Evolutionary conservation across 2,888 invertebrate genomes (phyloP).

Genomic region (Alloplasta piceator): DNA sequence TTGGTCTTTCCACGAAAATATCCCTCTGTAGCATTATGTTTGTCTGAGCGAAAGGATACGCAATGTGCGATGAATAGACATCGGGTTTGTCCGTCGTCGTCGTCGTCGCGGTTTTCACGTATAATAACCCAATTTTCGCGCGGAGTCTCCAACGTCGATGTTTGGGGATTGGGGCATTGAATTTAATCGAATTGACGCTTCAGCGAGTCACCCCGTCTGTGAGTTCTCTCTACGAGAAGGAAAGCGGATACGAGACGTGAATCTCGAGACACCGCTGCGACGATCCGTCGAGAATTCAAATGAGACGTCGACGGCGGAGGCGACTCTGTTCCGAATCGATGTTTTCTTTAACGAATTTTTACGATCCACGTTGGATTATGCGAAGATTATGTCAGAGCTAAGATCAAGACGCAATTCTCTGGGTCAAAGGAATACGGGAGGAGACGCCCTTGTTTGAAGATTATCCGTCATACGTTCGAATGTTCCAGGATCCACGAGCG

Average conservation of each 20-base stretch:
- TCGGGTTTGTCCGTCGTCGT: constrained; percentile 25
- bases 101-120: constrained; percentile 15
- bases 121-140: constrained; percentile 35
- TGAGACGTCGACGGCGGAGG: constrained; percentile 34
- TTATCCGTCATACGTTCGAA: not conserved
- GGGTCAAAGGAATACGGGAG: not conserved
- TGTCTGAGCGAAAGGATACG: constrained; percentile 1
- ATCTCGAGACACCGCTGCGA: constrained; percentile 43
- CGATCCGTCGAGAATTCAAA: constrained; percentile 56
- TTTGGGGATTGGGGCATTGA: constrained; percentile 44
- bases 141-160: constrained; percentile 14
- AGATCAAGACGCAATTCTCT: not conserved
- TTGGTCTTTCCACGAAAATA: no score
- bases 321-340: not conserved
- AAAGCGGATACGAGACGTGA: constrained; percentile 41
- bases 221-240: not conserved
- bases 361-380: not conserved
- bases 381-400: constrained; percentile 28
- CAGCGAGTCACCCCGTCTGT: constrained; percentile 6
- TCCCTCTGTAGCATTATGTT: no score
- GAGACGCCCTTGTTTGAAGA: not conserved
- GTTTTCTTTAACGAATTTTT: not conserved
- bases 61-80: not conserved
- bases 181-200: constrained; percentile 56
- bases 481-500: constrained; percentile 22